Conservation (phyloP, 2,113 vertebrate genomes). For the Nansenia antarctica region DNA sequence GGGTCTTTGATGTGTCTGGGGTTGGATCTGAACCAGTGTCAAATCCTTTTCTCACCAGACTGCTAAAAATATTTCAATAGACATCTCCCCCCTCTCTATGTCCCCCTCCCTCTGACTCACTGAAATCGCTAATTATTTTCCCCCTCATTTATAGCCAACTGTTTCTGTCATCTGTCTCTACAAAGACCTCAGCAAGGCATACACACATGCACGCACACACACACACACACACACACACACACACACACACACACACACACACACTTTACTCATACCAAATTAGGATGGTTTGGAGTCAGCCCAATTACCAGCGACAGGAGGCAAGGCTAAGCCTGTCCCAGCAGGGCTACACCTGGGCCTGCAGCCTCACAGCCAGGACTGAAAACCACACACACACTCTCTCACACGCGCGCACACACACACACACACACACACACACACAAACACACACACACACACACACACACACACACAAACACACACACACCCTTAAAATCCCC, state of each 20-base stretch:
- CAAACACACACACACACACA: no score
- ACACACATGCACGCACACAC: neutral
- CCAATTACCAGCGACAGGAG: neutral
- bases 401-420: no score
- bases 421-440: no score
- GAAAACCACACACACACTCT: no score
- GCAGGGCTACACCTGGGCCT: constrained; percentile 13
- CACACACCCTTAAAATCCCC: no score
- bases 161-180: constrained; percentile 73
- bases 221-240: no score
- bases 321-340: neutral
- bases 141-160: constrained; percentile 66
- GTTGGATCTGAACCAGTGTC: constrained; percentile 48
- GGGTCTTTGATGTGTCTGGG: no score
- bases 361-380: no score
- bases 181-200: constrained; percentile 67
- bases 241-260: no score
- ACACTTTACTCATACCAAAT: neutral
- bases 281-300: neutral
- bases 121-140: constrained; percentile 69
- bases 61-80: constrained; percentile 60
- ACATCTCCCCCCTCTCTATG: constrained; percentile 15
- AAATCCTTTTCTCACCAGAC: constrained; percentile 61
- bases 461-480: no score
- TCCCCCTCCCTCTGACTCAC: constrained; percentile 21